Base-by-base conservation (phyloP, 2,888 invertebrate genomes). In the Rhamnusium bicolor region DNA sequence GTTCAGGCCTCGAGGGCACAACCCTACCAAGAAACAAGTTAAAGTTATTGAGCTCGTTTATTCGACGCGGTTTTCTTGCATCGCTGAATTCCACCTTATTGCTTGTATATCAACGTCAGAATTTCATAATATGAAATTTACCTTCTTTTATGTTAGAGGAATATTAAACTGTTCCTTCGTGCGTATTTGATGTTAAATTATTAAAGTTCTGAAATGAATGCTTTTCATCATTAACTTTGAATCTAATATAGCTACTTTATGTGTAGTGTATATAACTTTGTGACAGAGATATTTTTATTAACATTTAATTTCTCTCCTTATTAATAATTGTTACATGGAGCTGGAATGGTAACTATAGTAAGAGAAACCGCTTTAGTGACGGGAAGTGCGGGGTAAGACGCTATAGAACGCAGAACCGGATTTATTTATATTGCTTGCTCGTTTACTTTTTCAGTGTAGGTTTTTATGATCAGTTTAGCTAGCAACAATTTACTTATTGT, bases 41-140 rank as follows among this genome's bases (percentile, higher is more conserved):
- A 62, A 62, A 69, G 62, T 69, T 69, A 69, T 69, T 53, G 69
- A 27, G 61, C 61, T 53, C 69, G 69, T 69, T 69, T 60, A 62
- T 24, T n/a, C 62, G 60, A 19, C 54, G 63, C 58, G 79, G 80
- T 79, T 80, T 74, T 75, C 68, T 73, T 73, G 81, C 81, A 75
- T 75, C 78, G 72, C 75, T 78, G 81, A 77, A 73, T 79, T 78
- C 65, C 73, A 76, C 78, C 79, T 81, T 81, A 81, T 81, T 80
- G 79, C 80, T 79, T 77, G 77, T 81, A 80, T 80, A 79, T 79
- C 77, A 80, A 80, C 79, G 78, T 78, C 79, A 76, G 74, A 75
- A 79, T 77, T 80, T 80, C 80, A 81, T 81, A 80, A 77, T 79
- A 78, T 71, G 73, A 80, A 81, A 81, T 80, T 80, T 79, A 81